Conservation (phyloP, 1,140 invertebrate species). For the Drosophila kanapiae region DNA sequence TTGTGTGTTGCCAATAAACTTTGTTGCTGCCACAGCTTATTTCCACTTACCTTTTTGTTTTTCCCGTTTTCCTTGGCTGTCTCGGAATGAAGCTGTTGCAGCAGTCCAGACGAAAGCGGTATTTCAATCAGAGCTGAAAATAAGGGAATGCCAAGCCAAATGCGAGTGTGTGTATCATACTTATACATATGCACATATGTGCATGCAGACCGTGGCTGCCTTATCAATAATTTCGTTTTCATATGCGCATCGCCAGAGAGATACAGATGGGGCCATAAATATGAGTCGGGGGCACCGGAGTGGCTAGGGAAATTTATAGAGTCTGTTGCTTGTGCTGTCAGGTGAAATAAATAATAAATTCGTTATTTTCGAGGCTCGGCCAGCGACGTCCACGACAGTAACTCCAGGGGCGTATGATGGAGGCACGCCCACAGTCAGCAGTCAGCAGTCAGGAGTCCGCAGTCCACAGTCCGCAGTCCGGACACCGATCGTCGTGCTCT, state of each 20-base stretch:
- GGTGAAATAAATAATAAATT: constrained; percentile 85
- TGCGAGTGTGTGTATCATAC: background rate
- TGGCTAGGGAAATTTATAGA: constrained; percentile 84
- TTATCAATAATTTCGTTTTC: constrained; percentile 80
- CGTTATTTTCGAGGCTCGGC: constrained; percentile 67
- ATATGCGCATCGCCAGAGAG: constrained; percentile 58
- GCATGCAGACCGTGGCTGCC: constrained; percentile 9
- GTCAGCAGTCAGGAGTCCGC: constrained; percentile 9
- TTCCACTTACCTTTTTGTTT: constrained; percentile 39
- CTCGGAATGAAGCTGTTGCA: constrained; percentile 73
- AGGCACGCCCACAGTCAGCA: constrained; percentile 69
- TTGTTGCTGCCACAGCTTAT: constrained; percentile 61
- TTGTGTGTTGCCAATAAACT: constrained; percentile 58
- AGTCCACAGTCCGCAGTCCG: background rate
- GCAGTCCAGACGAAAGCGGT: constrained; percentile 47
- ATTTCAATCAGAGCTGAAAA: constrained; percentile 69
- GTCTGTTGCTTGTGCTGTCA: constrained; percentile 81
- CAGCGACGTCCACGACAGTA: constrained; percentile 53
- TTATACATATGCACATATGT: background rate
- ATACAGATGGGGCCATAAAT: constrained; percentile 70
- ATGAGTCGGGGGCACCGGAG: constrained; percentile 46
- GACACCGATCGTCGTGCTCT: constrained; percentile 34
- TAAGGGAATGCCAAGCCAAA: constrained; percentile 17
- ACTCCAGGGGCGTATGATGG: constrained; percentile 74
- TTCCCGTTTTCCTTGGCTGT: constrained; percentile 16